Conservation (phyloP, 2,888 invertebrate genomes). For the Xanthorhoe spadicearia region DNA sequence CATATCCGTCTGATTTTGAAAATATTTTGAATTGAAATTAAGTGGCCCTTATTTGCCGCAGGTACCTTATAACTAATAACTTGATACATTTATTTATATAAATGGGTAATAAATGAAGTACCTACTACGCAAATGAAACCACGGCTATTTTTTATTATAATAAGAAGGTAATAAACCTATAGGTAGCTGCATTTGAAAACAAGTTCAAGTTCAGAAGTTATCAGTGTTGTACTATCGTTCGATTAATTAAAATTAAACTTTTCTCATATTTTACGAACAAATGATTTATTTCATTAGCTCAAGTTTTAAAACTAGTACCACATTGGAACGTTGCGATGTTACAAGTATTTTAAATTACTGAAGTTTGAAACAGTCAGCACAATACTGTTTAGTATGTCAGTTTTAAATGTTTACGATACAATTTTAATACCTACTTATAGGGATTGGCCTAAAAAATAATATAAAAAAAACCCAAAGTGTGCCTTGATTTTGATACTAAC, state of each 20-base stretch:
- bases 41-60: too few species aligned
- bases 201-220: not conserved
- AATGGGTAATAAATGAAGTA: too few species aligned
- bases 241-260: conserved; percentile 8
- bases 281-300: conserved; percentile 10
- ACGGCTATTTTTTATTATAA: too few species aligned
- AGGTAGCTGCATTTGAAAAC: not conserved
- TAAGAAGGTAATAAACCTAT: too few species aligned
- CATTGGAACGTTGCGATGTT: conserved; percentile 5
- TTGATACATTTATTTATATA: too few species aligned
- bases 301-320: conserved; percentile 6
- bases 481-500: too few species aligned
- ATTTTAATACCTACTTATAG: not conserved
- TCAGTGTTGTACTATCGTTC: not conserved
- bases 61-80: too few species aligned
- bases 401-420: not conserved
- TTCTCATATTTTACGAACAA: conserved; percentile 9
- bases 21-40: too few species aligned
- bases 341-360: conserved; percentile 15
- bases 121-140: too few species aligned
- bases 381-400: not conserved
- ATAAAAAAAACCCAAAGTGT: too few species aligned
- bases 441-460: too few species aligned
- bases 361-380: conserved; percentile 6
- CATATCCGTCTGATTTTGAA: too few species aligned